phyloP scores from a whole-genome alignment of 2,113 vertebrate genomes.

The Tiliqua scincoides region DNA sequence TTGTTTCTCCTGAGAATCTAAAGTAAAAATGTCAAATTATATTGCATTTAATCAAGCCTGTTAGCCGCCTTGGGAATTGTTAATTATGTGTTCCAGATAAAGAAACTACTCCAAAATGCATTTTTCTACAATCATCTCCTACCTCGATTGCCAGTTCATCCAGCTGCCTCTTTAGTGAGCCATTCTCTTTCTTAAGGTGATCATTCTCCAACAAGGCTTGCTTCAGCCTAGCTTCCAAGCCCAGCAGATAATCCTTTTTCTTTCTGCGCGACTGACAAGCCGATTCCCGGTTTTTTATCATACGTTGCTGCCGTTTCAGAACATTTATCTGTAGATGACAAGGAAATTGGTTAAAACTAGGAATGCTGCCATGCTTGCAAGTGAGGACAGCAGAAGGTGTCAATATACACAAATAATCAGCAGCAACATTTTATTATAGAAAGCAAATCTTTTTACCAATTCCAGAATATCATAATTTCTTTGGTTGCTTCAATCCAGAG shows the following conservation, averaged over 20 bases:
- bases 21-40: too few relatives aligned
- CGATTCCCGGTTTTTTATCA: conserved; percentile 97
- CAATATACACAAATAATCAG: background rate
- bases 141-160: conserved; percentile 91
- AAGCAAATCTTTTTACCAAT: background rate
- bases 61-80: too few relatives aligned
- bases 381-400: background rate
- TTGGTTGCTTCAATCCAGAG: background rate
- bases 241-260: conserved; percentile 93
- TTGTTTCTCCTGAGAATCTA: too few relatives aligned
- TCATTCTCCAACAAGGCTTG: conserved; percentile 89
- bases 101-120: too few relatives aligned
- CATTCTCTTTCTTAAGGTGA: conserved; percentile 90
- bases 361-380: background rate
- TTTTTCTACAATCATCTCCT: background rate
- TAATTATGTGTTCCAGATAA: too few relatives aligned
- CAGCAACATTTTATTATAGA: background rate
- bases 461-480: background rate
- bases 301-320: conserved; percentile 88
- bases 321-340: conserved; percentile 77
- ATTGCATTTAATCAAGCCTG: too few relatives aligned
- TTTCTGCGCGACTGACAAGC: conserved; percentile 93
- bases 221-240: conserved; percentile 87
- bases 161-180: conserved; percentile 87
- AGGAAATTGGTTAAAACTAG: background rate